A percentile compares a stretch with the other conserved stretches of the same genome.
Conservation (phyloP, 2,888 invertebrate genomes). For the Philopedon plagiatum region DNA sequence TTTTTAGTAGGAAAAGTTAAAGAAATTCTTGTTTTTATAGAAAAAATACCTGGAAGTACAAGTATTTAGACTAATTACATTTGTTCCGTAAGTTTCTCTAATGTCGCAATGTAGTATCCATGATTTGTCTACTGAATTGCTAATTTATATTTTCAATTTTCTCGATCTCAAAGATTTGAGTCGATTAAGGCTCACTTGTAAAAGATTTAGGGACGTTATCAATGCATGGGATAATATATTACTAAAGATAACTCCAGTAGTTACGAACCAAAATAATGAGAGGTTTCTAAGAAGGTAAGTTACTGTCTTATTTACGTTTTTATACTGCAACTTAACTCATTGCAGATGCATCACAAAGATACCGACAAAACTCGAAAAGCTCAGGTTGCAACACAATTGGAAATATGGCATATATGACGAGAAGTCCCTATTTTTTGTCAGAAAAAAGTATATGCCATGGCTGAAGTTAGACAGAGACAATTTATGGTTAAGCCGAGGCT, state of each 20-base stretch:
- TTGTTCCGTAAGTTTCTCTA: conserved; percentile 6
- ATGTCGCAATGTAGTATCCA: conserved; percentile 47
- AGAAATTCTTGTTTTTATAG: conserved; percentile 10
- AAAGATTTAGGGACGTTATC: conserved; percentile 69
- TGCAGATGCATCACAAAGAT: conserved; percentile 51
- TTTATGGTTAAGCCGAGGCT: conserved; percentile 73
- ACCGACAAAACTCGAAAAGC: conserved; percentile 45
- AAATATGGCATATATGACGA: conserved; percentile 71
- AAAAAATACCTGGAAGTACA: conserved; percentile 3
- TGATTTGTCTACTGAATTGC: conserved; percentile 68
- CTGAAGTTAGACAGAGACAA: conserved; percentile 69
- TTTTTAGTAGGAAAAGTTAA: conserved; percentile 8
- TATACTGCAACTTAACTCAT: neutral
- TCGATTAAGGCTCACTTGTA: conserved; percentile 70
- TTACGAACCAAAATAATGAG: conserved; percentile 52
- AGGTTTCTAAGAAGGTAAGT: conserved; percentile 52
- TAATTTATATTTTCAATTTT: conserved; percentile 72
- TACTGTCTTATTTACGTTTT: neutral
- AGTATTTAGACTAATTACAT: neutral
- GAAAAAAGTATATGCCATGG: conserved; percentile 71
- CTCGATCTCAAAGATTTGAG: conserved; percentile 70
- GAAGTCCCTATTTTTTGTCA: conserved; percentile 65
- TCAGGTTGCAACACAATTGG: conserved; percentile 71
- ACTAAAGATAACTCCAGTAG: conserved; percentile 46
- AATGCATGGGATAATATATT: conserved; percentile 55